Conservation (phyloP, 2,888 invertebrate genomes). For the Tanypteryx hageni region DNA sequence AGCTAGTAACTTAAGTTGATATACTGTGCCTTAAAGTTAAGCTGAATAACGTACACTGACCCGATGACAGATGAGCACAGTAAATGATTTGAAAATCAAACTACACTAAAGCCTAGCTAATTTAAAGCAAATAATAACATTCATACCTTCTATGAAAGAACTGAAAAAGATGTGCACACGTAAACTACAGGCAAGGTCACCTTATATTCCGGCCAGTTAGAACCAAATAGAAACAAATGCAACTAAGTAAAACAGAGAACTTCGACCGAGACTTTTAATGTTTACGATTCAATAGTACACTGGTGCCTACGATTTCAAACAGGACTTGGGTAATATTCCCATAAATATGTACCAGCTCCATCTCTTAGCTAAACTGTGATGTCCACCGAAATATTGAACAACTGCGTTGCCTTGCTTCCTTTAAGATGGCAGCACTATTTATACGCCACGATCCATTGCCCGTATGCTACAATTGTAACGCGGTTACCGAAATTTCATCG, state of each 20-base stretch:
- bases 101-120: not conserved
- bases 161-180: conserved; percentile 46
- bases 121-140: not conserved
- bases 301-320: conserved; percentile 56
- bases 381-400: conserved; percentile 64
- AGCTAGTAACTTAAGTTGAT: not conserved
- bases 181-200: conserved; percentile 60
- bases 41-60: not conserved
- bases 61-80: not conserved
- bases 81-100: not conserved
- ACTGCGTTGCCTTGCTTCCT: conserved; percentile 53
- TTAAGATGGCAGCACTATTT: conserved; percentile 64
- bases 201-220: conserved; percentile 20
- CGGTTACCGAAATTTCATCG: conserved; percentile 15
- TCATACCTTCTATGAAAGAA: not conserved
- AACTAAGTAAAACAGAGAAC: not conserved
- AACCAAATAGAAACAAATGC: conserved; percentile 3
- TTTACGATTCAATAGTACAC: conserved; percentile 9
- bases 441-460: conserved; percentile 43
- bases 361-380: conserved; percentile 66
- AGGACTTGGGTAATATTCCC: conserved; percentile 57
- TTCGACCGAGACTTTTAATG: not conserved
- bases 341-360: conserved; percentile 65
- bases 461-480: conserved; percentile 48
- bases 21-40: not conserved